Conservation (phyloP, 2,113 vertebrate species). For the Hipposideros armiger region DNA sequence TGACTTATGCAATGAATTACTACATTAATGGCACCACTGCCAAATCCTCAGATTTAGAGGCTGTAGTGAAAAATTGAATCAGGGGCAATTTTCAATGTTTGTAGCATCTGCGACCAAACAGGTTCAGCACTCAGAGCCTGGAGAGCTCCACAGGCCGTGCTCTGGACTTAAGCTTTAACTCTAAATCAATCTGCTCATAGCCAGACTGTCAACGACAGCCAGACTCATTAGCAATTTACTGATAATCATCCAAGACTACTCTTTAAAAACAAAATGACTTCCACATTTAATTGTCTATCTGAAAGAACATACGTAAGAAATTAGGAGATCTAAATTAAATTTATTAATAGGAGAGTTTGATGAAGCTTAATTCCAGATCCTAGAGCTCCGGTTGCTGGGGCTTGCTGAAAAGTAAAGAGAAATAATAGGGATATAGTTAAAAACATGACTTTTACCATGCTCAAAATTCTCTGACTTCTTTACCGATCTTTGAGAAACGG, state of each 20-base stretch:
- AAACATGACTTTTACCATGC: conserved; percentile 53
- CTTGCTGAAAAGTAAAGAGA: conserved; percentile 58
- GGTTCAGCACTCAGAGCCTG: conserved; percentile 80
- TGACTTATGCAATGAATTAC: conserved; percentile 33
- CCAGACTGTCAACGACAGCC: conserved; percentile 66
- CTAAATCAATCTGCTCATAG: conserved; percentile 70
- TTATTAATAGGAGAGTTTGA: conserved; percentile 79
- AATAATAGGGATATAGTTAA: conserved; percentile 6
- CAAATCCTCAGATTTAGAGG: conserved; percentile 61
- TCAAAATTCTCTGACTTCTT: conserved; percentile 64
- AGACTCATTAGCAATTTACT: conserved; percentile 80
- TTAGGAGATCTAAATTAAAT: conserved; percentile 78
- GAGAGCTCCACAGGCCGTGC: conserved; percentile 75
- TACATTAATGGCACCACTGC: conserved; percentile 32
- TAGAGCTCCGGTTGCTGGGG: conserved; percentile 45
- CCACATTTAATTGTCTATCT: conserved; percentile 73
- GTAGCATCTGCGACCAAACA: background rate
- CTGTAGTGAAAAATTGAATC: conserved; percentile 62
- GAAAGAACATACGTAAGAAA: conserved; percentile 74
- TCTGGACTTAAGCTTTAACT: background rate
- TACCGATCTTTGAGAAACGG: conserved; percentile 58
- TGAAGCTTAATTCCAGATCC: conserved; percentile 66
- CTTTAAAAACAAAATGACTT: conserved; percentile 77
- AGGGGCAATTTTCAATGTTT: conserved; percentile 39
- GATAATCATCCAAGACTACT: conserved; percentile 76